phyloP scores from a whole-genome alignment of 2,113 vertebrate genomes.

The Scytalopus superciliaris region DNA sequence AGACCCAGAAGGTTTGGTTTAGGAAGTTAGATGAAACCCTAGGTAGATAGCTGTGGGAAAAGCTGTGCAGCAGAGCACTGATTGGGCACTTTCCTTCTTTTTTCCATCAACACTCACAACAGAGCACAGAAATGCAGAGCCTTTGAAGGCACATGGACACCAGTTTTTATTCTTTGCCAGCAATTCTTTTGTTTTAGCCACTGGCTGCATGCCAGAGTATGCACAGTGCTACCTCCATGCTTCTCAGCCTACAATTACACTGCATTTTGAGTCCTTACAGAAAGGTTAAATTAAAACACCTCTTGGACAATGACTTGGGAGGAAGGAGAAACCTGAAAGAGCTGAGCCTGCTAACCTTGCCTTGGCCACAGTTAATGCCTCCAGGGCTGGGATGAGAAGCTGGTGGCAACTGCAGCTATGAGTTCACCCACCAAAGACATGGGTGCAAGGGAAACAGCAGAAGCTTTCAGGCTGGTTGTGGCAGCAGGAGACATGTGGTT shows the following conservation, averaged over 20 bases:
- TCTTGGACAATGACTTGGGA: neutral
- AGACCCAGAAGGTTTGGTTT: neutral
- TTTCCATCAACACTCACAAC: neutral
- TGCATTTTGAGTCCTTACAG: neutral
- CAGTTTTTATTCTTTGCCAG: neutral
- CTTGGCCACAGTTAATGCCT: neutral
- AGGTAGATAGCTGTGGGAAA: neutral
- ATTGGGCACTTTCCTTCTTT: neutral
- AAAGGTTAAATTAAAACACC: neutral
- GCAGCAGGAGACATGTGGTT: neutral
- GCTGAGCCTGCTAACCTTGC: neutral
- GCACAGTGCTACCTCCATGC: accelerated
- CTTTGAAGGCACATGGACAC: neutral
- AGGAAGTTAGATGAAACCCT: neutral
- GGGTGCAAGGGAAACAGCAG: neutral
- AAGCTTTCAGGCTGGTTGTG: neutral
- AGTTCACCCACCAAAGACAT: neutral
- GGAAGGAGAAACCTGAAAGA: neutral
- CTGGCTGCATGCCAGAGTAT: neutral
- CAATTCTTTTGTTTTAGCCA: neutral
- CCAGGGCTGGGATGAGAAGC: neutral
- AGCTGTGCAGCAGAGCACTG: neutral
- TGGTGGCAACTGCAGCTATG: neutral
- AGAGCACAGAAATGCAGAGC: neutral
- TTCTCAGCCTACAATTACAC: neutral